A percentile compares a stretch with the other conserved stretches of the same genome.
Evolutionary conservation across 2,113 vertebrate genomes (phyloP).

Genomic region (Istiophorus platypterus): DNA sequence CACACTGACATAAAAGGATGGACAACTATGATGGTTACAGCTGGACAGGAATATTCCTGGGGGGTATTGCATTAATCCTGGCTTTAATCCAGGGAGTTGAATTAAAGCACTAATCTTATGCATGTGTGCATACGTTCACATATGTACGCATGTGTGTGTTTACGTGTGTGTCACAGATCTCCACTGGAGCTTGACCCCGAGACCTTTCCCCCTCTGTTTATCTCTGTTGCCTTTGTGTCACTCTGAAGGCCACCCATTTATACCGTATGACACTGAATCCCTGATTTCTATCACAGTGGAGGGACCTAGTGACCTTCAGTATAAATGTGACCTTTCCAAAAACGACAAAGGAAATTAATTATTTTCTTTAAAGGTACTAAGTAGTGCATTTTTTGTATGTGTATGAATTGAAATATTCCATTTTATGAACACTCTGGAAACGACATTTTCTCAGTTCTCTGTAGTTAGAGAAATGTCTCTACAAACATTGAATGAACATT

Average conservation of each 20-base stretch:
- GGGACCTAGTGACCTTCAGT: conserved; percentile 21
- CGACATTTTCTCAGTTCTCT: neutral
- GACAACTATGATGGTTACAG: conserved; percentile 22
- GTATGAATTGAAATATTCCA: no score
- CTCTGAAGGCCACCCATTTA: conserved; percentile 31
- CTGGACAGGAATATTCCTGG: conserved; percentile 39
- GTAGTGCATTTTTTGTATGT: neutral
- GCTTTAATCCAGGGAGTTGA: conserved; percentile 63
- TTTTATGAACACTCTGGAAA: neutral
- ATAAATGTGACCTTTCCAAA: conserved; percentile 8
- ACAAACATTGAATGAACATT: neutral
- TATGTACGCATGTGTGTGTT: neutral
- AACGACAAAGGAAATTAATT: neutral
- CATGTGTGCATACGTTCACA: conserved; percentile 11
- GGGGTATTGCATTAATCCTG: conserved; percentile 64
- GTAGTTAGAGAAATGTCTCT: neutral
- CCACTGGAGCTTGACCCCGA: conserved; percentile 60
- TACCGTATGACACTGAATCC: conserved; percentile 37
- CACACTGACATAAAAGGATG: conserved; percentile 15
- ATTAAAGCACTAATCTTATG: conserved; percentile 62
- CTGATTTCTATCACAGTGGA: conserved; percentile 12
- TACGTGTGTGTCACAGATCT: conserved; percentile 40
- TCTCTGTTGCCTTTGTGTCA: conserved; percentile 48
- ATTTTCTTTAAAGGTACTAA: neutral
- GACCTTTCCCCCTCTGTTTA: conserved; percentile 62